These are phyloP conservation scores for Myiozetetes cayanensis DNA, from an alignment of 2,113 vertebrate species.

Conservation along the genomic window DNA sequence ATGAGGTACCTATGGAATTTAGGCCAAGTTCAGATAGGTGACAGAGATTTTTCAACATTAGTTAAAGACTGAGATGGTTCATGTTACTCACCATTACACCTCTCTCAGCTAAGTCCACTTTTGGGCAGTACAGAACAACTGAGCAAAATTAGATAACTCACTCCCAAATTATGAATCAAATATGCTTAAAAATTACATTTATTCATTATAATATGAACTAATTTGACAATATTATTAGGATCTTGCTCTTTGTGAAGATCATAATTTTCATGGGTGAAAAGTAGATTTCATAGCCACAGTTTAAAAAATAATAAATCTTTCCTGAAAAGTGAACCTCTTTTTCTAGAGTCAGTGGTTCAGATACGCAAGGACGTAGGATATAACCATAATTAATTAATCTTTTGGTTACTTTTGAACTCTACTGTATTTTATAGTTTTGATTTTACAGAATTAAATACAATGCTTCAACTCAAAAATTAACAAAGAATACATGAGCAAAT, in stretches of 20 bases:
- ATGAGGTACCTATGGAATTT: neutral
- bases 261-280: neutral
- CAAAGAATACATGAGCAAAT: neutral
- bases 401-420: neutral
- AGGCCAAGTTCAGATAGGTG: neutral
- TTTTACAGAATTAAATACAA: neutral
- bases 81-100: neutral
- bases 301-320: neutral
- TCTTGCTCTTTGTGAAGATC: neutral
- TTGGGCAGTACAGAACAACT: neutral
- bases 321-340: neutral
- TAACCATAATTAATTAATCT: neutral
- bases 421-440: neutral
- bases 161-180: neutral
- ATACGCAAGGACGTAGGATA: neutral
- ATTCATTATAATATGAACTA: neutral
- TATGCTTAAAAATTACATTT: neutral
- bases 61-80: neutral
- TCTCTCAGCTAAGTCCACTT: neutral
- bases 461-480: neutral
- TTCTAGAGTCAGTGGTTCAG: accelerated
- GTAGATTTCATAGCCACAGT: accelerated
- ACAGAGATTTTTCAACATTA: neutral
- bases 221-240: neutral
- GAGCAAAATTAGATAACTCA: neutral